Base-by-base conservation (phyloP, 2,113 vertebrate genomes). In the Pelobates fuscus region DNA sequence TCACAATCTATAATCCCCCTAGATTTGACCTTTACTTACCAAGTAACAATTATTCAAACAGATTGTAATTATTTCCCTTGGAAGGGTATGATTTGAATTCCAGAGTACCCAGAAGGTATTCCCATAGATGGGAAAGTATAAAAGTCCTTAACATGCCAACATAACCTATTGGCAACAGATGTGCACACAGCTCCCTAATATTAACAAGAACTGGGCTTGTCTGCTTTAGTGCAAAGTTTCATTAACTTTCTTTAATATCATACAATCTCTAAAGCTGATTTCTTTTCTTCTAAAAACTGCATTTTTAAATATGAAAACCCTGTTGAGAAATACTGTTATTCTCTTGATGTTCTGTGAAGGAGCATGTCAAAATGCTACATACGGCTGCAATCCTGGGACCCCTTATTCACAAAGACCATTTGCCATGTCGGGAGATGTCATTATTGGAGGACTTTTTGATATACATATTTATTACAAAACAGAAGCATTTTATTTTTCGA, bases 381-480 rank as follows among this genome's bases (percentile, higher is more conserved):
- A 46, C 66, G 64, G 72, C 14, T 76, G 72, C 54, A 67, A 32
- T 49, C 72, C 72, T n/a, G 72, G 72, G 54, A 76, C 72, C 30
- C 37, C 72, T 5, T 76, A 76, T 52, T 17, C 72, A 24, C 72
- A 76, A 60, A 67, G 72, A 46, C 72, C 72, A 7, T 76, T 76
- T 24, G 46, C 59, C 54, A 76, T 67, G 72, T 26, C 63, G 10
- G 72, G 72, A 60, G 72, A 76, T 60, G 55, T 76, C 11, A 5
- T 67, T 30, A 67, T 76, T 30, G 72, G 72, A 30, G 72, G 72
- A 15, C 54, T 76, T 23, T 26, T 76, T 67, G 72, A 76, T 67
- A 76, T 76, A 49, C 72, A 76, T 60, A 76, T 76, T 60, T 76
- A 76, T 49, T 76, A 46, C 49, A 67, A 67, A 52, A 67, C 72